Evolutionary conservation across 2,113 vertebrate genomes (phyloP).

Genomic region (Pelobates fuscus): DNA sequence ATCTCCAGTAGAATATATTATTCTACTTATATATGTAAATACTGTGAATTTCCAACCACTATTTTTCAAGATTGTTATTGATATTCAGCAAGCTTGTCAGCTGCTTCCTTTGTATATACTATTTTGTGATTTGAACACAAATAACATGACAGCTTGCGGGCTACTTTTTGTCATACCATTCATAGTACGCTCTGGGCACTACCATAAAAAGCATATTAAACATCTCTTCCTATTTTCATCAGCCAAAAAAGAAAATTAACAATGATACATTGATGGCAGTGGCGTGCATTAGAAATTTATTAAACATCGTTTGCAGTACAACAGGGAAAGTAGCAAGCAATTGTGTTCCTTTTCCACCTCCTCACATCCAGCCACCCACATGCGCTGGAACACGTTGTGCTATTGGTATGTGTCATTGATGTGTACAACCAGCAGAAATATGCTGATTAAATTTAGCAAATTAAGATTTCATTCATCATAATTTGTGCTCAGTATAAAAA

Average conservation of each 20-base stretch:
- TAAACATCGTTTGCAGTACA: conserved; percentile 14
- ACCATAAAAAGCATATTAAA: conserved; percentile 64
- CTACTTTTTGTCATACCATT: conserved; percentile 64
- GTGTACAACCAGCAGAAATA: conserved; percentile 13
- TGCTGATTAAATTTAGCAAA: not conserved
- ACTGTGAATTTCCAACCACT: conserved; percentile 12
- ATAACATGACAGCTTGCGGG: conserved; percentile 61
- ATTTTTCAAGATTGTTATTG: conserved; percentile 57
- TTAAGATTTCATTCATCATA: too few relatives aligned
- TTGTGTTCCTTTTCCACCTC: conserved; percentile 53
- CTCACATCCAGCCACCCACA: conserved; percentile 48
- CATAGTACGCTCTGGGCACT: conserved; percentile 60
- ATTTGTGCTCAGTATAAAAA: too few relatives aligned
- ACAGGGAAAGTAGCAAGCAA: conserved; percentile 51
- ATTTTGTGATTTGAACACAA: conserved; percentile 61
- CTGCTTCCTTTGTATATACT: conserved; percentile 58
- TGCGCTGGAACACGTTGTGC: conserved; percentile 13
- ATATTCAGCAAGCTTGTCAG: conserved; percentile 62
- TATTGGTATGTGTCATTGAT: not conserved
- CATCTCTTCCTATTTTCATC: conserved; percentile 61
- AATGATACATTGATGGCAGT: conserved; percentile 57
- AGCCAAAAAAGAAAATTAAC: conserved; percentile 57
- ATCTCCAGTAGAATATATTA: too few relatives aligned
- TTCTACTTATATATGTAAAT: too few relatives aligned
- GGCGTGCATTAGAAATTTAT: conserved; percentile 28